A percentile compares a stretch with the other conserved stretches of the same genome.
phyloP scores from a whole-genome alignment of 2,113 vertebrate genomes.

The Pitta sordida region DNA sequence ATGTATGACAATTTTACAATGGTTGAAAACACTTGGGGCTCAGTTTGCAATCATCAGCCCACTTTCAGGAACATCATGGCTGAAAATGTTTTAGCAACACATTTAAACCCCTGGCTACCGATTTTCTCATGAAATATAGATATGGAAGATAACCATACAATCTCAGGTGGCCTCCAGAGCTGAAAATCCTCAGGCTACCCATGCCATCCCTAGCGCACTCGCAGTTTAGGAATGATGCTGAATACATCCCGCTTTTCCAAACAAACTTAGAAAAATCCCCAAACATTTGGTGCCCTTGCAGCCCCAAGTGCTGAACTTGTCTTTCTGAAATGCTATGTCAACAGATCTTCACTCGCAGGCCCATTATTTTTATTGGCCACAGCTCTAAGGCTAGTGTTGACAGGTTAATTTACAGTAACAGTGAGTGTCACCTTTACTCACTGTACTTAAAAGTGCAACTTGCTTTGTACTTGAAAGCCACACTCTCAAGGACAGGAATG shows the following conservation, averaged over 20 bases:
- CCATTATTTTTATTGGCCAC: constrained; percentile 57
- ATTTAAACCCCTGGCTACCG: not conserved
- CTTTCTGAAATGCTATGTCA: constrained; percentile 48
- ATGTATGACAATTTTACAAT: not conserved
- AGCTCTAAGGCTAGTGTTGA: constrained; percentile 29
- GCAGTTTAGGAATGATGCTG: not conserved
- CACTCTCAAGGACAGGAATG: not conserved
- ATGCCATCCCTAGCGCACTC: not conserved
- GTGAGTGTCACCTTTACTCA: constrained; percentile 42
- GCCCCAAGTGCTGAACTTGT: constrained; percentile 34
- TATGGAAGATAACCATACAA: not conserved
- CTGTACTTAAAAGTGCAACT: not conserved
- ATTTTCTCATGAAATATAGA: not conserved
- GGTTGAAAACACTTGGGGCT: not conserved
- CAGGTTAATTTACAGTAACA: constrained; percentile 59
- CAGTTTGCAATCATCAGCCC: not conserved
- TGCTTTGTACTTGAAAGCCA: not conserved
- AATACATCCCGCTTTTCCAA: not conserved
- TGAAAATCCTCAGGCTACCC: not conserved
- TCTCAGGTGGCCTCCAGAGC: not conserved
- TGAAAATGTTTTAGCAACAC: not conserved
- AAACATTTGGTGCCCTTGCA: constrained; percentile 16
- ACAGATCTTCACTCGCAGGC: constrained; percentile 32
- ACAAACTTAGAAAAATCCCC: not conserved
- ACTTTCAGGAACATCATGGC: not conserved